phyloP scores from a whole-genome alignment of 1,140 invertebrate species.

The Orussus abietinus region DNA sequence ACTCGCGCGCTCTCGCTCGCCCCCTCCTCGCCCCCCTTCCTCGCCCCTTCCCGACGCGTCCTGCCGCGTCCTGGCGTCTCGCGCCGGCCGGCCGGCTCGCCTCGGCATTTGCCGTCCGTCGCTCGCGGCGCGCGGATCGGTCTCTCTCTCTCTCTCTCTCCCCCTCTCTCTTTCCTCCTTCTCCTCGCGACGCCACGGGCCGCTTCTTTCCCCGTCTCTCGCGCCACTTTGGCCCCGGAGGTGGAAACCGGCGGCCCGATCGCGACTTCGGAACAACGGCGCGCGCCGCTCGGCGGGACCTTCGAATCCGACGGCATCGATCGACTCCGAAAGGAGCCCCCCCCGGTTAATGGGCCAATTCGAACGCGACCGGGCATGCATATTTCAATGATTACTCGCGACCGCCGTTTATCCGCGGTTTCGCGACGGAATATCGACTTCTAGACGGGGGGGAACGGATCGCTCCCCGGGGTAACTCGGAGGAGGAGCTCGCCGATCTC shows the following conservation, averaged over 20 bases:
- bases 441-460: no score
- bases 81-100: slow-evolving; percentile 16
- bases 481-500: no score
- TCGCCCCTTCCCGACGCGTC: slow-evolving; percentile 20
- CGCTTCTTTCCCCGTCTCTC: slow-evolving; percentile 11
- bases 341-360: neutral
- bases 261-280: no score
- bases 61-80: slow-evolving; percentile 14
- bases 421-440: no score
- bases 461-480: no score
- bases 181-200: slow-evolving; percentile 12
- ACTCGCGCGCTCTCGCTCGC: slow-evolving; percentile 12
- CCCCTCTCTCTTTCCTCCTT: slow-evolving; percentile 11
- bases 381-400: neutral
- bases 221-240: no score
- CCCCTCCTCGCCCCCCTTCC: slow-evolving; percentile 18
- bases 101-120: neutral
- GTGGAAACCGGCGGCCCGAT: no score
- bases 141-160: slow-evolving; percentile 5
- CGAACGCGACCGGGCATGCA: neutral
- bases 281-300: no score
- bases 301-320: no score
- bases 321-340: neutral
- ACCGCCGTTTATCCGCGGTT: no score
- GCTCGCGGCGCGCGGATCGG: no score